These are phyloP conservation scores for Premnoplex brunnescens DNA, from an alignment of 2,797 vertebrate genomes.

Conservation along the genomic window DNA sequence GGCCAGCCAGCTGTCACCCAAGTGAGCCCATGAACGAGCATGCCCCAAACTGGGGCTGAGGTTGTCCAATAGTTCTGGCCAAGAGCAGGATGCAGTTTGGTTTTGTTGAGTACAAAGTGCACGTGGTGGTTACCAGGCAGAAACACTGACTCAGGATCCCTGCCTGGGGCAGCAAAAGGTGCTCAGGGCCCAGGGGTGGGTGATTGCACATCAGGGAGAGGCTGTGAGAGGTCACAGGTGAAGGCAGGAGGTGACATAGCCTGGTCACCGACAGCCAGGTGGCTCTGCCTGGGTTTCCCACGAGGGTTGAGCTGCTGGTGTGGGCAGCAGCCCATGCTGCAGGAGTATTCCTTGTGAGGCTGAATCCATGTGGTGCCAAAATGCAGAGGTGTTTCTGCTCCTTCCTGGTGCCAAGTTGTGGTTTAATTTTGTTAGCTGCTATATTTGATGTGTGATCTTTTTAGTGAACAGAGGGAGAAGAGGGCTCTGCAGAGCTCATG, in stretches of 20 bases:
- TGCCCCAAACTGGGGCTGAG: not conserved
- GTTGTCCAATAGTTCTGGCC: not conserved
- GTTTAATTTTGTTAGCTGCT: not conserved
- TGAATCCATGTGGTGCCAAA: not conserved
- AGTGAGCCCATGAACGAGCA: not conserved
- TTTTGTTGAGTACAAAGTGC: accelerated
- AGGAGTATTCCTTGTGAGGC: not conserved
- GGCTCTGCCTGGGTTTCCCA: not conserved
- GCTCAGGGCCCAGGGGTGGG: accelerated
- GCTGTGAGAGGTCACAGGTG: accelerated
- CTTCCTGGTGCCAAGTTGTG: not conserved
- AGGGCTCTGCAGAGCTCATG: not conserved
- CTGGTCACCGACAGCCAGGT: not conserved
- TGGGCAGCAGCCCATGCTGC: not conserved
- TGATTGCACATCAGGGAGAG: accelerated
- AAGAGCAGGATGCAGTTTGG: not conserved
- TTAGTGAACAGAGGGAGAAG: not conserved
- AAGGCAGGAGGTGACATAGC: not conserved
- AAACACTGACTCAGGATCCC: accelerated
- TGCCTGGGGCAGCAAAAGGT: not conserved
- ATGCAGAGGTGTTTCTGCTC: not conserved
- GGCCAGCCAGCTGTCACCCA: not conserved
- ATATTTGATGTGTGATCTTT: not conserved
- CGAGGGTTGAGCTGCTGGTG: not conserved
- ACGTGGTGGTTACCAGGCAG: not conserved